A percentile compares a stretch with the other conserved stretches of the same genome.
Evolutionary conservation across 1,140 invertebrate genomes (phyloP).

Genomic region (Physella acuta): DNA sequence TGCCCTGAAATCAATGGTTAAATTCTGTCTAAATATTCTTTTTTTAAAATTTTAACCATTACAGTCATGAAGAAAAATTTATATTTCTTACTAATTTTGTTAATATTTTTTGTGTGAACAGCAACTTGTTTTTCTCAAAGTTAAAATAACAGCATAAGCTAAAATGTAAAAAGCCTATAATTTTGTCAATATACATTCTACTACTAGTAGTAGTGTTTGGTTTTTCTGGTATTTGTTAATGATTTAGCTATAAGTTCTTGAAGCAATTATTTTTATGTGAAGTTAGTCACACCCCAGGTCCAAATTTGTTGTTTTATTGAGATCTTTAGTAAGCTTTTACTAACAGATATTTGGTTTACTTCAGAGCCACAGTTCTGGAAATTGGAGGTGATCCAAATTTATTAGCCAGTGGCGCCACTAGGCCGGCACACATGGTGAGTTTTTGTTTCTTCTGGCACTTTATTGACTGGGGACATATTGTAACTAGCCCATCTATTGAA

Average conservation of each 20-base stretch:
- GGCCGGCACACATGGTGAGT: constrained; percentile 27
- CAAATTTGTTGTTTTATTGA: neutral
- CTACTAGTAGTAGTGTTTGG: neutral
- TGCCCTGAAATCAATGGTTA: neutral
- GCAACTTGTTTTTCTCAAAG: neutral
- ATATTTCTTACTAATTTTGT: neutral
- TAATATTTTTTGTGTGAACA: neutral
- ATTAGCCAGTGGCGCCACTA: constrained; percentile 3
- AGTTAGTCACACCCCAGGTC: neutral
- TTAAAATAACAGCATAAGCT: too few species aligned
- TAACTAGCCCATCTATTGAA: neutral
- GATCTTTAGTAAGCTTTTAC: too few species aligned
- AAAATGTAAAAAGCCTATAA: too few species aligned
- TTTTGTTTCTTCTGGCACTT: neutral
- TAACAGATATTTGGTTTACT: neutral
- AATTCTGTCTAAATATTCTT: neutral
- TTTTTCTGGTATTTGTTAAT: neutral
- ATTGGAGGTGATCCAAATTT: constrained; percentile 28
- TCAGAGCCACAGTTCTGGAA: constrained; percentile 20
- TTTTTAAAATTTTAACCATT: neutral
- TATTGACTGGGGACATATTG: neutral
- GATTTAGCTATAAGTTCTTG: neutral
- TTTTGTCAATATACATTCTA: neutral
- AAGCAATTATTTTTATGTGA: neutral
- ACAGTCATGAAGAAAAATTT: neutral